phyloP scores from a whole-genome alignment of 2,888 invertebrate species.

The Taphrorychus bicolor region DNA sequence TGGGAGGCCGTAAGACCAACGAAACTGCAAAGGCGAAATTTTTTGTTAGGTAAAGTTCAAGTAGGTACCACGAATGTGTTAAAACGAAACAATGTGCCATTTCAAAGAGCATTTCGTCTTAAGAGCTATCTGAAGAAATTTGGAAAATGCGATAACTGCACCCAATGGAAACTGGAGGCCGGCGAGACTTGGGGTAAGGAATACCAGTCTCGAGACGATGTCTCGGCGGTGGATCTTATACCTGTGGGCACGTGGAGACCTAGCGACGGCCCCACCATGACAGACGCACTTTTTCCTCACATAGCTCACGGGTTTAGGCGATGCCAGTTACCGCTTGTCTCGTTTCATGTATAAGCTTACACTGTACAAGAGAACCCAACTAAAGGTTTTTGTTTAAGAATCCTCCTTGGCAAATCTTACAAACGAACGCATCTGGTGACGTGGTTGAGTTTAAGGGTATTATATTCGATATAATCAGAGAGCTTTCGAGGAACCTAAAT shows the following conservation, averaged over 20 bases:
- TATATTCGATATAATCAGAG: constrained; percentile 80
- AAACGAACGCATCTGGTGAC: constrained; percentile 66
- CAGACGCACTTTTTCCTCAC: constrained; percentile 81
- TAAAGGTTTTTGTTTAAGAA: constrained; percentile 65
- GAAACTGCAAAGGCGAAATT: constrained; percentile 70
- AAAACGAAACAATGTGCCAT: not conserved
- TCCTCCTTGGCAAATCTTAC: constrained; percentile 86
- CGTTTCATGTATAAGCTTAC: constrained; percentile 70
- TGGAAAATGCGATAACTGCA: constrained; percentile 64
- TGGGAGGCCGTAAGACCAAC: constrained; percentile 81
- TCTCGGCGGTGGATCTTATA: constrained; percentile 53
- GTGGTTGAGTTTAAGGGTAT: constrained; percentile 71
- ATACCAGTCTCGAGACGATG: constrained; percentile 45
- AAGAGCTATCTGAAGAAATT: constrained; percentile 54
- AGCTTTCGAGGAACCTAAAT: constrained; percentile 78
- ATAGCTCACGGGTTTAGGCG: constrained; percentile 80
- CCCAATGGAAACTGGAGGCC: constrained; percentile 65
- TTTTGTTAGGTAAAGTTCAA: constrained; percentile 71
- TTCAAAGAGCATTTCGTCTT: constrained; percentile 38
- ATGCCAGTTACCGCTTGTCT: constrained; percentile 73
- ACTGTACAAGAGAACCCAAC: not conserved
- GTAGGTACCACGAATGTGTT: constrained; percentile 55
- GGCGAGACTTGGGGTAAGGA: constrained; percentile 67
- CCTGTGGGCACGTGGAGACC: constrained; percentile 80
- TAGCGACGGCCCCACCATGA: constrained; percentile 69